Base-by-base conservation (phyloP, 1,140 invertebrate species). In the Lucilia sericata region DNA sequence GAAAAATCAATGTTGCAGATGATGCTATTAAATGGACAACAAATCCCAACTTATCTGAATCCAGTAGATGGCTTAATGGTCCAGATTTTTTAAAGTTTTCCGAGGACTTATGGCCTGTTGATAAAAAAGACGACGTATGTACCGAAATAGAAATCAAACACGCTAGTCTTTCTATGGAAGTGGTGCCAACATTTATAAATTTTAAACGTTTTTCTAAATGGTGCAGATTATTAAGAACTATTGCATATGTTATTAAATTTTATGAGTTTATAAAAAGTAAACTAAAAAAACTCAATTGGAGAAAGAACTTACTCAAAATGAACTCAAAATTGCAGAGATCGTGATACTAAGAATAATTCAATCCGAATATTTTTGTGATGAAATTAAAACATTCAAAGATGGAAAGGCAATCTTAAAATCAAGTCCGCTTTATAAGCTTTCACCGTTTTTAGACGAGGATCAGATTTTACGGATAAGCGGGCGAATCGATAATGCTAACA, bases 1-100 rank as follows among this genome's bases (percentile, higher is more conserved):
- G 86, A 10, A 76, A 81, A 30, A n/a, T 85, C 10, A 91, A 89
- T 82, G 85, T 85, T 10, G 89, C 89, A 12, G 89, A 90, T 60
- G 87, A 84, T 13, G 88, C 87, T 0, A 88, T 87, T n/a, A 55
- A 65, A 10, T 36, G 49, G 47, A 17, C 14, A 3, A 5, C 10
- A 84, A 36, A 17, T 36, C 42, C 8, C 78, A 17, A 49, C n/a
- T n/a, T 49, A 5, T 81, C 36, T 81, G 17, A 36, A 14, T 19
- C 14, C 19, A 49, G 42, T 81, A n/a, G 42, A 81, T 81, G 78
- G 42, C 19, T 81, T 81, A 42, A 81, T 9, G 78, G 78, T 3
- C 78, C 47, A n/a, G 78, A 51, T 13, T 81, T 81, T 21, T 36
- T 51, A 21, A 51, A 51, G 19, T 21, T 21, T 21, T 9, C 19